Evolutionary conservation across 1,140 invertebrate species (phyloP).

Genomic region (Papilio helenus): DNA sequence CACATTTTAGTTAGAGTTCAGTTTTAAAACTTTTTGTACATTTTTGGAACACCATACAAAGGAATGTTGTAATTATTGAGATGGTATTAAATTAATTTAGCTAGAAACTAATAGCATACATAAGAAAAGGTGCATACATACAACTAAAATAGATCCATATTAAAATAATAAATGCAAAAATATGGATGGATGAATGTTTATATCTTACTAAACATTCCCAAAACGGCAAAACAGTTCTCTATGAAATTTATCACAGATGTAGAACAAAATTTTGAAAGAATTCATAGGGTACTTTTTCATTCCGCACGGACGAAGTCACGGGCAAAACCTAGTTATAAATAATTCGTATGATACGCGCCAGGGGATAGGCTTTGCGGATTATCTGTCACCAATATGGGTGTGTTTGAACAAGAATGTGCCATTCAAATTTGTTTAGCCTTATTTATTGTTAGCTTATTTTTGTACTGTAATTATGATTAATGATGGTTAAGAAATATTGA

Average conservation of each 20-base stretch:
- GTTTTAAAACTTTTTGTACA: neutral
- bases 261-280: no score
- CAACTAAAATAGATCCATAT: neutral
- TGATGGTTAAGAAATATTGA: neutral
- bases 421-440: conserved; percentile 12
- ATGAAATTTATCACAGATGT: no score
- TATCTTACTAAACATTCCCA: no score
- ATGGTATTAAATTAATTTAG: neutral
- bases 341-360: neutral
- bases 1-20: neutral
- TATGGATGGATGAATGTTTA: no score
- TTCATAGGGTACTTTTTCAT: no score
- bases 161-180: no score
- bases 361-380: conserved; percentile 1
- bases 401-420: conserved; percentile 9
- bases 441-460: conserved; percentile 26
- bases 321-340: neutral
- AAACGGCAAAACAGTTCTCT: no score
- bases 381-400: conserved; percentile 8
- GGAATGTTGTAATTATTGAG: neutral
- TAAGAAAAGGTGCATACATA: no score
- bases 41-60: neutral
- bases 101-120: neutral
- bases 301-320: no score
- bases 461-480: conserved; percentile 8